Base-by-base conservation (phyloP, 2,113 vertebrate genomes). In the Ascaphus truei region DNA sequence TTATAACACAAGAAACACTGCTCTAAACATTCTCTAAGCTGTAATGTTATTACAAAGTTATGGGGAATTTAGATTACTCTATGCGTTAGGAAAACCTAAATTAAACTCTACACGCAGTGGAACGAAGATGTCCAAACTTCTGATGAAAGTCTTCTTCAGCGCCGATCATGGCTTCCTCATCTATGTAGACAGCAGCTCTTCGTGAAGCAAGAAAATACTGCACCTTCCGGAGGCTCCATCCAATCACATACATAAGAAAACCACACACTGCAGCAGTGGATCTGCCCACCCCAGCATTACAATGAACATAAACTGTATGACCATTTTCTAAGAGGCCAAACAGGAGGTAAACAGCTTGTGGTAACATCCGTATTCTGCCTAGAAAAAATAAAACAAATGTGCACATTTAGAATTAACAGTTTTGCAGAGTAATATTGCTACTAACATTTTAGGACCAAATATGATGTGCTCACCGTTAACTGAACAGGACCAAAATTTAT, bases 291-390 rank as follows among this genome's bases (percentile, higher is more conserved):
- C 96, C 97, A 0, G 97, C 97, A 0, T 99, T 98, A 74, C 97
- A 99, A 72, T 99, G 97, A 3, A 99, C 92, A 0, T 99, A 99
- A 37, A 99, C 93, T 0, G 80, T 93, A 85, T 99, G 97, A 1
- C 96, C 92, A 0, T 96, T 95, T 79, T 95, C 90, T 58, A 99
- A 83, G 1, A 99, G 92, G 1, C 92, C 92, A 0, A 98, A 90
- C 16, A 99, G 87, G 33, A 99, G 84, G 72, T 87, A 95, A 1
- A 98, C 97, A 0, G 96, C 97, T 78, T 99, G 96, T 1, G 97
- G 97, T 71, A 99, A 84, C 95, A 98, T 94, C 85, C 89, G 88
- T 29, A 91, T 83, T 7, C 96, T 91, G 45, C 95, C 97, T 99
- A 80, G 3, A 43, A 52, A 59, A 3, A 66, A 76, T 71, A 84